Conservation (phyloP, 1,140 invertebrate genomes). For the Anoplolepis gracilipes region DNA sequence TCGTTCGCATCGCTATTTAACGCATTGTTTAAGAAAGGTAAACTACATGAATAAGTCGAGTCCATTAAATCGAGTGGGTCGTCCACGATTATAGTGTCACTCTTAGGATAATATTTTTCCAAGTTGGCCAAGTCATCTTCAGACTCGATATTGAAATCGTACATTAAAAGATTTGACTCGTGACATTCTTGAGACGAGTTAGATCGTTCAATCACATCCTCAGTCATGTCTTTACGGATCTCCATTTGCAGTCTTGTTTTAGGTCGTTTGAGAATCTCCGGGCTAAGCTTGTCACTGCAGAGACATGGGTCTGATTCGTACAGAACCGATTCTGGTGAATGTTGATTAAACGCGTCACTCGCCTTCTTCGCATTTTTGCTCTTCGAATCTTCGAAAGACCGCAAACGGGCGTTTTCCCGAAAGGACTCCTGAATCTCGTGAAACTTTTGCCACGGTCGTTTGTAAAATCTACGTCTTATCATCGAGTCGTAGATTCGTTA, state of each 20-base stretch:
- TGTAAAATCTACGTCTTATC: constrained; percentile 17
- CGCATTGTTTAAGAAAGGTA: background rate
- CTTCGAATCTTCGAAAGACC: background rate
- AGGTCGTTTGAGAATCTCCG: constrained; percentile 57
- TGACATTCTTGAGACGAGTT: background rate
- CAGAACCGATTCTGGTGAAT: constrained; percentile 71
- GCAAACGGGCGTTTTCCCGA: background rate
- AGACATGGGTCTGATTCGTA: constrained; percentile 53
- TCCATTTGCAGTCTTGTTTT: constrained; percentile 64
- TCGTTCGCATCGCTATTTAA: background rate
- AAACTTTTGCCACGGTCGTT: constrained; percentile 15
- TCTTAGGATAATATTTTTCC: background rate
- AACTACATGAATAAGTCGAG: background rate
- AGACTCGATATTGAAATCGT: background rate
- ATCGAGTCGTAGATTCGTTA: background rate
- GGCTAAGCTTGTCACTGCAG: constrained; percentile 67
- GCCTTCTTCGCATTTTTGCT: background rate
- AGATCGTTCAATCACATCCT: background rate
- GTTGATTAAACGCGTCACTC: background rate
- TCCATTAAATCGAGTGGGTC: background rate
- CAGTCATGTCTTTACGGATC: background rate
- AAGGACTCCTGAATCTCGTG: constrained; percentile 12
- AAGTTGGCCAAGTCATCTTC: background rate
- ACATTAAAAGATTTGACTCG: background rate
- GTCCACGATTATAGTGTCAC: too few species aligned